Percentiles rank a stretch among this genome's conserved stretches.
phyloP scores from a whole-genome alignment of 2,888 invertebrate genomes.

The Bedellia somnulentella region DNA sequence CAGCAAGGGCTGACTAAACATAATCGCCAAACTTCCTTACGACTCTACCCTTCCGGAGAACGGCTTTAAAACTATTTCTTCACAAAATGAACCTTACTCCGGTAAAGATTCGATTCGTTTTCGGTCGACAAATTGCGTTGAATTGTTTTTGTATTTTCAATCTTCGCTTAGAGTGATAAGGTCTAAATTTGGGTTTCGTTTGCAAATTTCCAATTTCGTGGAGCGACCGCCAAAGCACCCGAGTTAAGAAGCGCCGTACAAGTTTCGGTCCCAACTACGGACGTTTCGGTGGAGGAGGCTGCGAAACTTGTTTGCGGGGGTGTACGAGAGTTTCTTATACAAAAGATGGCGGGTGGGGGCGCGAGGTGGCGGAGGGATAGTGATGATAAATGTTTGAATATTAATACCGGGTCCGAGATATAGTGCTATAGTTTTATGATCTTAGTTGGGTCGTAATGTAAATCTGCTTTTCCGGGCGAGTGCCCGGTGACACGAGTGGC shows the following conservation, averaged over 20 bases:
- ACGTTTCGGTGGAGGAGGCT: slow-evolving; percentile 15
- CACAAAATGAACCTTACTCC: slow-evolving; percentile 25
- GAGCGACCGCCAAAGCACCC: slow-evolving; percentile 49
- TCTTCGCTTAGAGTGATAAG: background rate
- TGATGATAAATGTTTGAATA: slow-evolving; percentile 54
- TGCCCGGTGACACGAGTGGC: too few species aligned
- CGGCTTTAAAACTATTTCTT: slow-evolving; percentile 20
- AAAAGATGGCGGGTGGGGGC: slow-evolving; percentile 36
- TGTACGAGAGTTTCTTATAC: slow-evolving; percentile 53
- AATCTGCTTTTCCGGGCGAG: slow-evolving; percentile 47
- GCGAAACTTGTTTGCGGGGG: slow-evolving; percentile 47
- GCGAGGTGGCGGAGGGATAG: too few species aligned
- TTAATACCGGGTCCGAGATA: slow-evolving; percentile 47
- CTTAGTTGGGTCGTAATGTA: slow-evolving; percentile 56
- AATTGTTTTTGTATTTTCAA: background rate
- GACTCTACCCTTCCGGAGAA: slow-evolving; percentile 55
- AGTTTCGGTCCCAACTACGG: slow-evolving; percentile 50
- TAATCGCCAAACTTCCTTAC: slow-evolving; percentile 61
- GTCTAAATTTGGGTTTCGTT: slow-evolving; percentile 12
- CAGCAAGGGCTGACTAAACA: slow-evolving; percentile 54
- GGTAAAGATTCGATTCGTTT: background rate
- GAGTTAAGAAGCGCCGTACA: slow-evolving; percentile 53
- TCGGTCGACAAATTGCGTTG: background rate
- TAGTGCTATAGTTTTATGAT: slow-evolving; percentile 54
- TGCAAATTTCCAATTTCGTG: slow-evolving; percentile 48